Conservation (phyloP, 2,113 vertebrate species). For the Callithrix jacchus region DNA sequence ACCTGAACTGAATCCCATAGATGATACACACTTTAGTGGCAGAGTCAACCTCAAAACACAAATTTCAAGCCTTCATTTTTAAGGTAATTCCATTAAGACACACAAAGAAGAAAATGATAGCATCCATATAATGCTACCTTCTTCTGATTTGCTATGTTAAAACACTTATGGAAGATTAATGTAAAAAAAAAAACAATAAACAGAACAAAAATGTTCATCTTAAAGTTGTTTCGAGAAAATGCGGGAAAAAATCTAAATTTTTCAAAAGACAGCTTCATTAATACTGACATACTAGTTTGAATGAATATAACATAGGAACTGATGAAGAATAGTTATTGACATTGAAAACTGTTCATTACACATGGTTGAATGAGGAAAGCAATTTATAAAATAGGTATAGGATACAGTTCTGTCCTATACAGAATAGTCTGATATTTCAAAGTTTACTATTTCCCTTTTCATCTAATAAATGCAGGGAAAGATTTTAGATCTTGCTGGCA, state of each 20-base stretch:
- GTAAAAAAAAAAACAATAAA: background rate
- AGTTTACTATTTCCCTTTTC: background rate
- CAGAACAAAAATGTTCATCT: background rate
- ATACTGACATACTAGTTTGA: background rate
- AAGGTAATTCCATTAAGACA: background rate
- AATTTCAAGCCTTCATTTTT: background rate
- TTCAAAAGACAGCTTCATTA: background rate
- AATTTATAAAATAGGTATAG: background rate
- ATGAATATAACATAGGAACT: background rate
- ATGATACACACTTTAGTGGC: background rate
- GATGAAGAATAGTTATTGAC: background rate
- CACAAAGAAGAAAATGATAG: background rate
- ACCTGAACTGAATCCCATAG: background rate
- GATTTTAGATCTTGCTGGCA: background rate
- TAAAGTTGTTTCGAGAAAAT: background rate
- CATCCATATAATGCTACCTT: background rate
- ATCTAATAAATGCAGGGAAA: background rate
- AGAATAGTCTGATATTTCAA: background rate
- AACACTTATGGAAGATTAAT: background rate
- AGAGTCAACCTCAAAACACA: conserved; percentile 14
- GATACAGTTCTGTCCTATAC: background rate
- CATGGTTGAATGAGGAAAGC: background rate
- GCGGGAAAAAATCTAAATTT: background rate
- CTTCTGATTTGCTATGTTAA: background rate
- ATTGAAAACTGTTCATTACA: background rate